Evolutionary conservation across 2,113 vertebrate species (phyloP), one percentile per base, ranked within the genome.

Genomic region (Bujurquina vittata): DNA sequence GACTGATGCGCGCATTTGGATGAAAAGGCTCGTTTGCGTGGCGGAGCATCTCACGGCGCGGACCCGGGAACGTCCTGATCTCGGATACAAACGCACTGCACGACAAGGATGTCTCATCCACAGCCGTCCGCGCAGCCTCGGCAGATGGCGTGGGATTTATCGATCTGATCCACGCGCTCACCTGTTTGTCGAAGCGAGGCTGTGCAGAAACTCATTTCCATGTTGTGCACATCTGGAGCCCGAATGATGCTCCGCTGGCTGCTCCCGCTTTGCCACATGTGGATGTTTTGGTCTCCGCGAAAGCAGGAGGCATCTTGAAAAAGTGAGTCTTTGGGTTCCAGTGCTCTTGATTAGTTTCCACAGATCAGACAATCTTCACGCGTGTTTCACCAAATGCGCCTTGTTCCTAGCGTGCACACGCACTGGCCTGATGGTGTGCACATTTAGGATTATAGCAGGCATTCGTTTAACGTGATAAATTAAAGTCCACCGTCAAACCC

Each of bases 61-160:
- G 56, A 76, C 49, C 54, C 31, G 10, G 77, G 73, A 81, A 26
- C 87, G 82, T 84, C 91, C 83, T 69, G 77, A 78, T 80, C 88
- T 88, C 92, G 94, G 94, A 95, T 94, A 95, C 92, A 94, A 93
- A 86, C 69, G 80, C 91, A 33, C 58, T 10, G 11, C 75, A 52
- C 55, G 87, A n/a, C 78, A 23, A 77, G 93, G 92, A 94, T 87
- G 81, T 43, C 80, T 85, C 63, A 40, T 83, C 87, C 87, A 81
- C 90, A 82, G 73, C 79, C 85, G 18, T 33, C 23, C 63, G 69
- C 20, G 7, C 74, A 75, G 79, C 40, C 74, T 35, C 61, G 55
- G 61, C 57, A 43, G 74, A 69, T 31, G 77, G 65, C 40, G 86
- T 77, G 81, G 85, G 84, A 83, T 83, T 81, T 89, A 93, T 89